Conservation (phyloP, 2,113 vertebrate species). For the Apus apus region DNA sequence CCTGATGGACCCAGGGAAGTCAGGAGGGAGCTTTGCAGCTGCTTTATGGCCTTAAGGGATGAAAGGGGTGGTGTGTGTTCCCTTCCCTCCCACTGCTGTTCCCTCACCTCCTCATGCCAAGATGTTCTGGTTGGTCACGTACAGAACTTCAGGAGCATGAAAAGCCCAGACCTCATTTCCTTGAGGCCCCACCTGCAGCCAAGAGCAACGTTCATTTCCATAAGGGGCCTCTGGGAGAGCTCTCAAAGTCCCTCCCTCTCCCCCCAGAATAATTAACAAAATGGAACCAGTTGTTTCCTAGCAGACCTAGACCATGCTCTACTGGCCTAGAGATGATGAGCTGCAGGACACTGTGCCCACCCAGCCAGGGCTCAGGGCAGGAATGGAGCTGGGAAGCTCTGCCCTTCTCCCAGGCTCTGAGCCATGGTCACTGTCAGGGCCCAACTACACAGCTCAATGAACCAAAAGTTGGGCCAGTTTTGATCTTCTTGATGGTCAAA, state of each 20-base stretch:
- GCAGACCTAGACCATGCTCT: accelerated
- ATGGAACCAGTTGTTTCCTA: background rate
- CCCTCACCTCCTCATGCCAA: accelerated
- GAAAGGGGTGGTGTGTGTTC: accelerated
- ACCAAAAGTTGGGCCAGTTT: background rate
- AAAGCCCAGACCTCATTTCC: background rate
- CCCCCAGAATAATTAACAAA: background rate
- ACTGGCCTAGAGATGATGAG: background rate
- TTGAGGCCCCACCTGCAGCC: background rate
- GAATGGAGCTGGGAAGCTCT: background rate
- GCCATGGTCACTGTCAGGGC: background rate
- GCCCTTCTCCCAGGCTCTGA: background rate
- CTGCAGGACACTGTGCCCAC: background rate
- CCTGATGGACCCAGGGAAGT: accelerated
- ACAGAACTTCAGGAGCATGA: background rate
- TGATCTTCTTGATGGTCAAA: background rate
- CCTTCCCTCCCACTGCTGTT: background rate
- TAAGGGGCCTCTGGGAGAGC: background rate
- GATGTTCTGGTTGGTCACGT: accelerated
- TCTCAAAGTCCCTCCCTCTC: background rate
- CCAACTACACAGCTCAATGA: accelerated
- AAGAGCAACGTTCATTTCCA: background rate
- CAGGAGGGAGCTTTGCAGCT: background rate
- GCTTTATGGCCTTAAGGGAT: background rate
- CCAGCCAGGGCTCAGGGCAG: background rate